phyloP scores from a whole-genome alignment of 1,140 invertebrate genomes.

The Orchestia grillus region DNA sequence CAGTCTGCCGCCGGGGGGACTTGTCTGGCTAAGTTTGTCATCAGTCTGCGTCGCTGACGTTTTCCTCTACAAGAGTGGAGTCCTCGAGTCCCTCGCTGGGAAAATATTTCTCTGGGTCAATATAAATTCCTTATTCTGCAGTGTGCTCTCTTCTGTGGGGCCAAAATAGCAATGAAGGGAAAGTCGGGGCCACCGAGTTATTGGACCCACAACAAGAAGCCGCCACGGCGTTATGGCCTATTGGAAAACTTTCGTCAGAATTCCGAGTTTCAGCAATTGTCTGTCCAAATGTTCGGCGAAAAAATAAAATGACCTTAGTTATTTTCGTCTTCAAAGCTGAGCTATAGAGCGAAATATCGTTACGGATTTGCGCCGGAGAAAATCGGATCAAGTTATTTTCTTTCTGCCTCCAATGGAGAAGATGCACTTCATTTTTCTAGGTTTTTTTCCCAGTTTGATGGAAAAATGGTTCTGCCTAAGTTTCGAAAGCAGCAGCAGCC shows the following conservation, averaged over 20 bases:
- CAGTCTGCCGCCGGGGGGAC: no score
- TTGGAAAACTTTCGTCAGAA: slow-evolving; percentile 34
- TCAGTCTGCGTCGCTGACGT: neutral
- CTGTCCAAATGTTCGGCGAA: neutral
- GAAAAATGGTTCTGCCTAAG: neutral
- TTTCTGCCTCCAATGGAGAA: neutral
- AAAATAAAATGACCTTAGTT: slow-evolving; percentile 34
- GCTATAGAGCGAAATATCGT: slow-evolving; percentile 40
- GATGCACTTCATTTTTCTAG: neutral
- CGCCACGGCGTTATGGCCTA: slow-evolving; percentile 27
- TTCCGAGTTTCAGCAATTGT: slow-evolving; percentile 8
- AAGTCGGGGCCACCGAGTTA: neutral
- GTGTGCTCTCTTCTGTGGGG: neutral
- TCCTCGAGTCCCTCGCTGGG: neutral
- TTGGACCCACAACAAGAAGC: neutral
- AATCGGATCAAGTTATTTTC: slow-evolving; percentile 6
- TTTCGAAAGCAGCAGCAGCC: neutral
- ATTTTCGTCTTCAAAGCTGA: slow-evolving; percentile 8
- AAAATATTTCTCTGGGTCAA: slow-evolving; percentile 16
- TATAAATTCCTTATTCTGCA: neutral
- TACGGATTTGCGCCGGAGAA: slow-evolving; percentile 9
- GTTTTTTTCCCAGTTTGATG: neutral
- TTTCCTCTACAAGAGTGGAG: neutral
- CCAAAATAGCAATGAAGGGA: slow-evolving; percentile 17
- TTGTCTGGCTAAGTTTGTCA: no score